Evolutionary conservation across 1,140 invertebrate species (phyloP).

Genomic region (Charaxes varanes): DNA sequence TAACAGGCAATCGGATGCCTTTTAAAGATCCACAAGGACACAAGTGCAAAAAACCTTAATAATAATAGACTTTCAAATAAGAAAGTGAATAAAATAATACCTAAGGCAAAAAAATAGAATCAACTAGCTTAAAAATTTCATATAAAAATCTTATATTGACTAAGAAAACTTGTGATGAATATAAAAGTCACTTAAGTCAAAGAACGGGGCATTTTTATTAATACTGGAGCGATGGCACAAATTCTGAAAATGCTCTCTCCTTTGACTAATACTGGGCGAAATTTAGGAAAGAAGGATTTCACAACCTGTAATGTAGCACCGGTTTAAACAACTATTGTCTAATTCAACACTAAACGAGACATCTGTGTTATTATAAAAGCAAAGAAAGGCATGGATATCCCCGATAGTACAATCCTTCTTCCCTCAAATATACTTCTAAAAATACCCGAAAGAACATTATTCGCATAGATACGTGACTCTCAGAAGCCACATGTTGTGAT

Average conservation of each 20-base stretch:
- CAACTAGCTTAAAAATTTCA: conserved; percentile 66
- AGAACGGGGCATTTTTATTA: conserved; percentile 60
- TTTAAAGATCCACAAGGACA: conserved; percentile 71
- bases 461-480: conserved; percentile 33
- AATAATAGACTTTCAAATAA: conserved; percentile 65
- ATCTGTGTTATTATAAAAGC: conserved; percentile 8
- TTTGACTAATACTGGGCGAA: conserved; percentile 71
- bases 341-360: conserved; percentile 37
- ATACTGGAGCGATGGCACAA: conserved; percentile 72
- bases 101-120: conserved; percentile 70
- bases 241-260: conserved; percentile 61
- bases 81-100: conserved; percentile 66
- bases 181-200: conserved; percentile 58
- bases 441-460: conserved; percentile 49
- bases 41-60: conserved; percentile 69
- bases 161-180: conserved; percentile 72
- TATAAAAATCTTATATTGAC: conserved; percentile 70
- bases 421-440: conserved; percentile 51
- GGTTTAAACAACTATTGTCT: conserved; percentile 34
- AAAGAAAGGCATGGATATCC: conserved; percentile 1
- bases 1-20: conserved; percentile 48
- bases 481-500: conserved; percentile 58
- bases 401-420: conserved; percentile 44
- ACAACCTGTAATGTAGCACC: conserved; percentile 69
- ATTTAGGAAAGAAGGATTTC: conserved; percentile 69